Percentiles rank a stretch among this genome's conserved stretches.
Conservation (phyloP, 2,113 vertebrate genomes). For the Paramisgurnus dabryanus region DNA sequence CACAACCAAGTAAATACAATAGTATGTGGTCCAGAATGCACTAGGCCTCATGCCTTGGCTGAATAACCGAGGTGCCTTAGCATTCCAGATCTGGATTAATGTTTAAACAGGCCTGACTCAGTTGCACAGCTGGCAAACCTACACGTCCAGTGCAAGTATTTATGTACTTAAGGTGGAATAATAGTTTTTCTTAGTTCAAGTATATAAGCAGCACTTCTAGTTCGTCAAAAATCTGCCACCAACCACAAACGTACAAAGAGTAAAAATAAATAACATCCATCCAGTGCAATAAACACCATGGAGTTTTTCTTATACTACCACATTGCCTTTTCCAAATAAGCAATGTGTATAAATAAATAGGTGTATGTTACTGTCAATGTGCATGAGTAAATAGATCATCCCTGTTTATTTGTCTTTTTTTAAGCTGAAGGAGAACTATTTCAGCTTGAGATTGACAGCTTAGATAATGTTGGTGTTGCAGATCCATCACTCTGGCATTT, state of each 20-base stretch:
- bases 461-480: conserved; percentile 64
- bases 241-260: conserved; percentile 1
- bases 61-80: conserved; percentile 5
- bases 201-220: not conserved
- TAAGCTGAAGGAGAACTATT: conserved; percentile 42
- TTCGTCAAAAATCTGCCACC: not conserved
- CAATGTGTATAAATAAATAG: conserved; percentile 12
- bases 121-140: conserved; percentile 8
- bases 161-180: conserved; percentile 14
- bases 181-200: conserved; percentile 12
- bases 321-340: conserved; percentile 3
- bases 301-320: not conserved
- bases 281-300: conserved; percentile 1
- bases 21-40: conserved; percentile 16
- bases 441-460: conserved; percentile 58
- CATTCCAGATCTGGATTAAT: conserved; percentile 36
- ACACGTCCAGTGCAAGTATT: not conserved
- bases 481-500: conserved; percentile 60
- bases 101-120: conserved; percentile 17
- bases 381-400: not conserved
- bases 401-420: conserved; percentile 34
- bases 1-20: not conserved
- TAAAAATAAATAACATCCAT: conserved; percentile 37
- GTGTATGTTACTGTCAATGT: conserved; percentile 20
- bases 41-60: conserved; percentile 11